phyloP scores from a whole-genome alignment of 2,888 invertebrate genomes.

The Nymphalis urticae region DNA sequence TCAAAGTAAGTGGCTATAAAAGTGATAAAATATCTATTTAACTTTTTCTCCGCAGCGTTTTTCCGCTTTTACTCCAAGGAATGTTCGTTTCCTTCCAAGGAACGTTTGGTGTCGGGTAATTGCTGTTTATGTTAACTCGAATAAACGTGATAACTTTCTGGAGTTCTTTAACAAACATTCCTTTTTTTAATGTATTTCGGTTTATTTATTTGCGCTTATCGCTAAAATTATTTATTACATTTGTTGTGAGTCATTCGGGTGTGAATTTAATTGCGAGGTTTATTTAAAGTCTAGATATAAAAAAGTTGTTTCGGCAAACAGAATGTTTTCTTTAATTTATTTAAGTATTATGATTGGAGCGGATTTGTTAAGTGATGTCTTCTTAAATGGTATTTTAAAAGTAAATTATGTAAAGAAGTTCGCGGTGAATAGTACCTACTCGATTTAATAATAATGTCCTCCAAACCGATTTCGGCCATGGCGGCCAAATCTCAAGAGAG shows the following conservation, averaged over 20 bases:
- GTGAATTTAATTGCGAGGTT: background rate
- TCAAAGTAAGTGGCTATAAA: conserved; percentile 74
- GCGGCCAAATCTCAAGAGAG: too few species aligned
- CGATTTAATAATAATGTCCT: too few species aligned
- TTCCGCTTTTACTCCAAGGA: conserved; percentile 52
- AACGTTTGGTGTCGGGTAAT: conserved; percentile 71
- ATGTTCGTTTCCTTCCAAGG: conserved; percentile 65
- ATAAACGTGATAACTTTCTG: conserved; percentile 39
- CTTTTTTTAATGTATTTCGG: conserved; percentile 1
- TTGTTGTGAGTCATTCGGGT: background rate
- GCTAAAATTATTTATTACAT: background rate
- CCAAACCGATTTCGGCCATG: too few species aligned
- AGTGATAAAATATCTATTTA: conserved; percentile 80
- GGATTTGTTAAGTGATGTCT: too few species aligned
- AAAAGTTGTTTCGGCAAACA: too few species aligned
- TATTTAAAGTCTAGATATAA: too few species aligned
- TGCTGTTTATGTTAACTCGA: conserved; percentile 70
- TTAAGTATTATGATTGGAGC: too few species aligned
- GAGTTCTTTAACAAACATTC: conserved; percentile 35
- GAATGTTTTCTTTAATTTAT: too few species aligned
- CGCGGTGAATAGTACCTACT: too few species aligned
- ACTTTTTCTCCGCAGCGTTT: conserved; percentile 63
- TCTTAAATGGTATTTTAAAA: too few species aligned
- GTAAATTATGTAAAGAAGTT: too few species aligned
- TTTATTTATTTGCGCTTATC: conserved; percentile 21